Conservation (phyloP, 1,140 invertebrate species). For the Drosophila oshimai region DNA sequence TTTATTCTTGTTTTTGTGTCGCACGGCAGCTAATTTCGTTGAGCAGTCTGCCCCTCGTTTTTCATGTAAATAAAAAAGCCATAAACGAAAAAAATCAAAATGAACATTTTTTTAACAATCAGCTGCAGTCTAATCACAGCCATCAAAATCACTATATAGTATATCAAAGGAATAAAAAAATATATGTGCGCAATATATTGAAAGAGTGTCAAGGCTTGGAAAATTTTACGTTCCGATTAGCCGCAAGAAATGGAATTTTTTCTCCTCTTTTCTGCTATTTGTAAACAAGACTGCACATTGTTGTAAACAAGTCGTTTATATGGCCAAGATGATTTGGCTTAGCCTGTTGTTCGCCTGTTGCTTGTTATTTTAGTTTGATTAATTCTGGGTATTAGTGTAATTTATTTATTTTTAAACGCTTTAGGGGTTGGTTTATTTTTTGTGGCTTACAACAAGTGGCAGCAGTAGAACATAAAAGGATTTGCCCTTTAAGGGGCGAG, state of each 20-base stretch:
- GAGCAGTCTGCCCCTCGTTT: constrained; percentile 32
- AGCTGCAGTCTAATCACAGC: constrained; percentile 47
- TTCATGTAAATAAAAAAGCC: constrained; percentile 65
- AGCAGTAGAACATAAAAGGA: constrained; percentile 17
- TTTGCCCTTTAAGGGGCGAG: not conserved
- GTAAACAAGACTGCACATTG: constrained; percentile 68
- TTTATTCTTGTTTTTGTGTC: constrained; percentile 58
- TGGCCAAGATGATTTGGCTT: constrained; percentile 41
- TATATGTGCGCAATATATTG: constrained; percentile 11
- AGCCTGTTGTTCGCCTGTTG: constrained; percentile 23
- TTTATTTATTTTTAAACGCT: constrained; percentile 75
- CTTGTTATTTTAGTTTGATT: constrained; percentile 54
- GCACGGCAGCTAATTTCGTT: constrained; percentile 54
- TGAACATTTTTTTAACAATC: constrained; percentile 31
- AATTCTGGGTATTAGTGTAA: constrained; percentile 66
- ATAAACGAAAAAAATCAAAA: constrained; percentile 46
- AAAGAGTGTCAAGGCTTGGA: constrained; percentile 78
- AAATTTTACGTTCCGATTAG: constrained; percentile 56
- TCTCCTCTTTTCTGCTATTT: constrained; percentile 48
- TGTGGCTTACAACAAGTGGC: not conserved
- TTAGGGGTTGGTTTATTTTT: constrained; percentile 22
- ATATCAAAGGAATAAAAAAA: constrained; percentile 25
- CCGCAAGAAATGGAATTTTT: constrained; percentile 58
- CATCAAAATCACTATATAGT: constrained; percentile 42
- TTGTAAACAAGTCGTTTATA: constrained; percentile 74